phyloP scores from a whole-genome alignment of 1,140 invertebrate species.

The Chymomyza costata region DNA sequence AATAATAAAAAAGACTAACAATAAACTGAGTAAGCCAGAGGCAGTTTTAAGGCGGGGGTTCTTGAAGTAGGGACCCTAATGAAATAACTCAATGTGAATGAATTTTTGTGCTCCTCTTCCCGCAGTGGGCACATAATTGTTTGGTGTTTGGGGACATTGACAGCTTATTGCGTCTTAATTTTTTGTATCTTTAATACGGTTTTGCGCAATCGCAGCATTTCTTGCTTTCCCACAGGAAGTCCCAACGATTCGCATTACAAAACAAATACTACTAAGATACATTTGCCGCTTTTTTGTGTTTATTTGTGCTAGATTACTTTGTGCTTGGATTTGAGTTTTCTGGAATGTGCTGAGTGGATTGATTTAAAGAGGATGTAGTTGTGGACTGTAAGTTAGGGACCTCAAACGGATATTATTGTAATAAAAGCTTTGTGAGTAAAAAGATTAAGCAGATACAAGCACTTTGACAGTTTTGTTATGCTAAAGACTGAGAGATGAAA shows the following conservation, averaged over 20 bases:
- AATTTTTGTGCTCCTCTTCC: too few species aligned
- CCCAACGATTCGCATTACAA: slow-evolving; percentile 23
- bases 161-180: slow-evolving; percentile 42
- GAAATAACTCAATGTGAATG: slow-evolving; percentile 46
- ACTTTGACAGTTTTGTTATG: too few species aligned
- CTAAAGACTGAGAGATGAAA: too few species aligned
- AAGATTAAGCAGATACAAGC: too few species aligned
- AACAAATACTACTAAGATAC: slow-evolving; percentile 15
- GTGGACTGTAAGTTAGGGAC: too few species aligned
- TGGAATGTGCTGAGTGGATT: slow-evolving; percentile 21
- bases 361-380: slow-evolving; percentile 14
- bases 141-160: slow-evolving; percentile 20
- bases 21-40: too few species aligned
- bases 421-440: slow-evolving; percentile 51
- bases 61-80: too few species aligned
- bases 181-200: slow-evolving; percentile 14
- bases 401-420: slow-evolving; percentile 45
- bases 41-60: too few species aligned
- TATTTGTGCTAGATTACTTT: slow-evolving; percentile 1
- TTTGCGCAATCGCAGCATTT: slow-evolving; percentile 46
- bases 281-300: too few species aligned
- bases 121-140: too few species aligned
- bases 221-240: slow-evolving; percentile 28
- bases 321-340: too few species aligned
- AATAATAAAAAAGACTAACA: slow-evolving; percentile 14